Evolutionary conservation across 2,888 invertebrate species (phyloP), one percentile per base, ranked within the genome.

Genomic region (Lepidocyrtoides sp.): DNA sequence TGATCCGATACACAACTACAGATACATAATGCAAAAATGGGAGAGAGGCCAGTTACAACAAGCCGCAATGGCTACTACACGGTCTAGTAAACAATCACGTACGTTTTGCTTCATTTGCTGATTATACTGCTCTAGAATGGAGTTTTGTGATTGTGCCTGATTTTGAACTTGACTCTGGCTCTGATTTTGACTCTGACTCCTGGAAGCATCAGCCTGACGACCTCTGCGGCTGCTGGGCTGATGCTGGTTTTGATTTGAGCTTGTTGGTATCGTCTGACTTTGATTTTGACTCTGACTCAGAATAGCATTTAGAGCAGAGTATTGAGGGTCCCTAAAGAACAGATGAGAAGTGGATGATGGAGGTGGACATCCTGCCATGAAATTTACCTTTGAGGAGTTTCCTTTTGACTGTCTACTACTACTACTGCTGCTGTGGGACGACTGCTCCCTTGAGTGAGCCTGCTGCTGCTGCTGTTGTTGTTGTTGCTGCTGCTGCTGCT

Each of bases 391-490:
- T 82, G 93, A 93, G 75, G 92, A 92, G 91, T 85, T 93, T 91
- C 93, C 93, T 86, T 93, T 93, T 14, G 92, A 92, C 72, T 85
- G 88, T n/a, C 93, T 90, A 90, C 92, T 88, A 63, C 92, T 89
- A 63, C 10, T 92, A 94, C 60, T 92, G 92, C 72, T 92, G 92
- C 89, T 87, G 93, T 91, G 75, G 77, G 92, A 94, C n/a, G 87
- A 84, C 81, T 88, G 95, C 72, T 94, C 94, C 26, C 95, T 93
- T 20, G 94, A 95, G 81, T 94, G 94, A 82, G 92, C 93, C 8
- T 93, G 94, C 79, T 93, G 94, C 44, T 92, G 94, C 77, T 93
- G 94, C 41, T 92, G 92, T 44, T 92, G 93, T 85, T 85, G n/a
- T n/a, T n/a, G n/a, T n/a, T n/a, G n/a, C n/a, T n/a, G 93, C 91